phyloP scores from a whole-genome alignment of 2,113 vertebrate species.

The Rhea pennata region DNA sequence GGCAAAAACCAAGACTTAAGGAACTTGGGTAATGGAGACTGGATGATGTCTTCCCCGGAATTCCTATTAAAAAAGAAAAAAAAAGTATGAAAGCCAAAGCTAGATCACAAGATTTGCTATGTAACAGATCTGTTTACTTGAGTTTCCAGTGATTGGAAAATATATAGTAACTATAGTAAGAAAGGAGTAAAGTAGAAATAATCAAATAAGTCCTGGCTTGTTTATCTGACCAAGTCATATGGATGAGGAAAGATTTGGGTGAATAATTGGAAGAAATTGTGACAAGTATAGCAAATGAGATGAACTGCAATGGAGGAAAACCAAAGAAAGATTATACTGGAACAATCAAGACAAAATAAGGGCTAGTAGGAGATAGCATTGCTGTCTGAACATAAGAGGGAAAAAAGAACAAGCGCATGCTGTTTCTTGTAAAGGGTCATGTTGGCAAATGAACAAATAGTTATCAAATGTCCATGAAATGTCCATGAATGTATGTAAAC shows the following conservation, averaged over 20 bases:
- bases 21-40: background rate
- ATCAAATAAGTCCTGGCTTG: background rate
- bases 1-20: background rate
- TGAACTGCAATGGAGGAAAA: background rate
- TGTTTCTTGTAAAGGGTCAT: background rate
- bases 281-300: background rate
- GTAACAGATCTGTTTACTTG: background rate
- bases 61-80: background rate
- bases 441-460: background rate
- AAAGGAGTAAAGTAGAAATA: background rate
- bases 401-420: accelerated
- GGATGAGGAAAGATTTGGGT: background rate
- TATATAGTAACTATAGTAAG: background rate
- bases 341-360: background rate
- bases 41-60: background rate
- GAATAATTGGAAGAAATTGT: background rate
- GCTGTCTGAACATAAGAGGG: background rate
- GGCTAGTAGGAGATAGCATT: background rate
- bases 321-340: background rate
- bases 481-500: background rate
- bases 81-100: background rate
- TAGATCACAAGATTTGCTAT: accelerated
- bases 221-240: background rate
- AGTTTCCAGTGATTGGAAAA: background rate
- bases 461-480: background rate